These are phyloP conservation scores for Gymnocephalus cernua DNA, from an alignment of 2,113 vertebrate species.

Conservation along the genomic window DNA sequence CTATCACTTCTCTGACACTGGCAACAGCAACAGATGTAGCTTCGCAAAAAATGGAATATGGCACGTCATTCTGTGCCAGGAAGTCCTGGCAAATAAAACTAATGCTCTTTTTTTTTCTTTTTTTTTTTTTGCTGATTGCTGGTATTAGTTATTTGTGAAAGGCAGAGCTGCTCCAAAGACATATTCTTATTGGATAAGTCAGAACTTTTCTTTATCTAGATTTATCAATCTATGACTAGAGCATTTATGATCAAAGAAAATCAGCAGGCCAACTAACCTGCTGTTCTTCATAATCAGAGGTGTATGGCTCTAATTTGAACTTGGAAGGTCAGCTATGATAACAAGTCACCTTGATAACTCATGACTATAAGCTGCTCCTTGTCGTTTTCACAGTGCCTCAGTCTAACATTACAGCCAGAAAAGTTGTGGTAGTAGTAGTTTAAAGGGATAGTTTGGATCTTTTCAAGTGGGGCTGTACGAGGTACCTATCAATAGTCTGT, in stretches of 20 bases:
- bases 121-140: conserved; percentile 19
- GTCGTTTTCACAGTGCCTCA: background rate
- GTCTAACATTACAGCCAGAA: background rate
- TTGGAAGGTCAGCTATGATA: conserved; percentile 23
- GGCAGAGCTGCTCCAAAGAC: conserved; percentile 9
- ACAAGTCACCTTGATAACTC: background rate
- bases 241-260: background rate
- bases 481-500: too few relatives aligned
- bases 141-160: conserved; percentile 29
- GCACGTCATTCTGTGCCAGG: conserved; percentile 52
- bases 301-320: conserved; percentile 31
- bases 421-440: too few relatives aligned
- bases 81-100: conserved; percentile 41
- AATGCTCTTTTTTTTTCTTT: conserved; percentile 32
- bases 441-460: too few relatives aligned
- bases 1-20: conserved; percentile 52
- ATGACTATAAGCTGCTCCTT: background rate
- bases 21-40: conserved; percentile 44
- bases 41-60: conserved; percentile 41
- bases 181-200: background rate
- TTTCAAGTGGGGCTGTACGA: too few relatives aligned
- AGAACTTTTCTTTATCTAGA: background rate
- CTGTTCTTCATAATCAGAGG: background rate
- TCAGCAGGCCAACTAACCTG: background rate
- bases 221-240: background rate